These are phyloP conservation scores for Scelioninae gen. 1 DNA, from an alignment of 2,888 invertebrate species.

Conservation along the genomic window DNA sequence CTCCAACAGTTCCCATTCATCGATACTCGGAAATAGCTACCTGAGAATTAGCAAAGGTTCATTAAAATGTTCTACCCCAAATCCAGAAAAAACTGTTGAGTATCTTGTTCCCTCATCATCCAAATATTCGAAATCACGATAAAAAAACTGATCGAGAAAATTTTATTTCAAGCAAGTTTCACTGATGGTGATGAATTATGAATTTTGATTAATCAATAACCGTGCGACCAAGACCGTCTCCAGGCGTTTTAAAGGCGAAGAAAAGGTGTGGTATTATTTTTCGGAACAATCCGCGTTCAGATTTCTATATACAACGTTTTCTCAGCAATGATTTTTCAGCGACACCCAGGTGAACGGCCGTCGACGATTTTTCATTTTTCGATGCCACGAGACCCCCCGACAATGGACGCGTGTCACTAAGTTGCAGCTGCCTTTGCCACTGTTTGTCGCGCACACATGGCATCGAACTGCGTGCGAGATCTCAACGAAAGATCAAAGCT, in stretches of 20 bases:
- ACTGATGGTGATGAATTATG: constrained; percentile 60
- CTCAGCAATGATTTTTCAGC: constrained; percentile 71
- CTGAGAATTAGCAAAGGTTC: constrained; percentile 55
- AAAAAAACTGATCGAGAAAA: constrained; percentile 18
- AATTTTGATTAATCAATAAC: constrained; percentile 58
- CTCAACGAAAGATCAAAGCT: constrained; percentile 69
- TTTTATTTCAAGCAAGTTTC: background rate
- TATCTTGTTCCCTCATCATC: background rate
- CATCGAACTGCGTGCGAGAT: constrained; percentile 72
- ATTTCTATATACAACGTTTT: constrained; percentile 60
- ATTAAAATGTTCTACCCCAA: constrained; percentile 49
- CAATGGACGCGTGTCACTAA: constrained; percentile 84
- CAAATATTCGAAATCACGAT: constrained; percentile 20
- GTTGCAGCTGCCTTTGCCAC: constrained; percentile 81
- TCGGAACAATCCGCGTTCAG: constrained; percentile 57
- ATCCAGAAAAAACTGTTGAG: background rate
- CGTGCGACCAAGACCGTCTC: constrained; percentile 34
- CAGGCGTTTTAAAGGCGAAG: constrained; percentile 28
- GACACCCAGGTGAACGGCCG: constrained; percentile 81
- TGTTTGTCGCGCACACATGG: constrained; percentile 83
- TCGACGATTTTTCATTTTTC: constrained; percentile 83
- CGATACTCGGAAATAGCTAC: constrained; percentile 61
- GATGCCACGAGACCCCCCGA: constrained; percentile 82
- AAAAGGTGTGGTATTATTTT: constrained; percentile 54
- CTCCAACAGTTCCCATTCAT: constrained; percentile 54